Percentiles rank a stretch among this genome's conserved stretches.
Conservation (phyloP, 2,797 vertebrate species). For the Balearica regulorum region DNA sequence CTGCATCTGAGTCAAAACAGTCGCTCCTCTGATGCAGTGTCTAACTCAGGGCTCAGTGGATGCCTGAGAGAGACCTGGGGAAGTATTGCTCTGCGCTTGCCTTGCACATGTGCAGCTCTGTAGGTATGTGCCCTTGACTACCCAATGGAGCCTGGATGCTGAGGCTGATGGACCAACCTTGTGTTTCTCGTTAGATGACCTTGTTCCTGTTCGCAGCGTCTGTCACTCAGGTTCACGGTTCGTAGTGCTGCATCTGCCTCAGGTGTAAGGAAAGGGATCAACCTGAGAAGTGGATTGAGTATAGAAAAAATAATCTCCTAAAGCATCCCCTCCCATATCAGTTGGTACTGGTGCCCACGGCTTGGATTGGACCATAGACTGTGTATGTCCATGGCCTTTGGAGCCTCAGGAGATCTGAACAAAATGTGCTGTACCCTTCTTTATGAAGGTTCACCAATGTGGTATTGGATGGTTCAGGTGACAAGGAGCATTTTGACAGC, state of each 20-base stretch:
- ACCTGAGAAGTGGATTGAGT: not conserved
- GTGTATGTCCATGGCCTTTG: not conserved
- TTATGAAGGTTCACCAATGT: not conserved
- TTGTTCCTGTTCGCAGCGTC: not conserved
- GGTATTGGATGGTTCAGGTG: not conserved
- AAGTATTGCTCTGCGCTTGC: not conserved
- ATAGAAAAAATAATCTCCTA: not conserved
- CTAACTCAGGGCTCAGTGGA: not conserved
- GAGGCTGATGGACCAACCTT: not conserved
- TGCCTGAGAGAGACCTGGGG: not conserved
- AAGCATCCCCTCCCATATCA: not conserved
- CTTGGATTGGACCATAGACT: not conserved
- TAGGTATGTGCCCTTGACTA: not conserved
- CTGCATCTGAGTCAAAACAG: not conserved
- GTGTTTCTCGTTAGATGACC: not conserved
- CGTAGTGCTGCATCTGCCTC: not conserved
- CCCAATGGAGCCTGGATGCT: not conserved
- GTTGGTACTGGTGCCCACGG: not conserved
- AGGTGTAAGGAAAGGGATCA: not conserved
- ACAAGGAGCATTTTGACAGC: not conserved
- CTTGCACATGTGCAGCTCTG: not conserved
- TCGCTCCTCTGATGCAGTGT: not conserved
- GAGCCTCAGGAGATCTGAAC: not conserved
- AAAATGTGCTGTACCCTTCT: not conserved
- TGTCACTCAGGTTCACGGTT: not conserved